A percentile compares a stretch with the other conserved stretches of the same genome.
phyloP scores from a whole-genome alignment of 2,888 invertebrate genomes.

The Bembecia ichneumoniformis region DNA sequence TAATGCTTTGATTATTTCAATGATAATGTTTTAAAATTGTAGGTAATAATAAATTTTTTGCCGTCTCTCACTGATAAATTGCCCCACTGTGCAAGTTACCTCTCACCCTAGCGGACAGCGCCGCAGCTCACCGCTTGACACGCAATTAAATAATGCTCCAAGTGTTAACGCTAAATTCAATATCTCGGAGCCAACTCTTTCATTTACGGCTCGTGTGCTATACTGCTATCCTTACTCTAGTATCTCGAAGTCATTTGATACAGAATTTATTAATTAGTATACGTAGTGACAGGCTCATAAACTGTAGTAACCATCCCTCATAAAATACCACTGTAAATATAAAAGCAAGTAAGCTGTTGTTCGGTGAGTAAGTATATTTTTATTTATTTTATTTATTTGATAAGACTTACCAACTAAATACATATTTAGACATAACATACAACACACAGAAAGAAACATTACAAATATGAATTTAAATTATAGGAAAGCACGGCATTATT shows the following conservation, averaged over 20 bases:
- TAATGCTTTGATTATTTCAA: background rate
- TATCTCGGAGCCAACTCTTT: conserved; percentile 50
- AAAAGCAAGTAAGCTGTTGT: no score
- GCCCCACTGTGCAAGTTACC: conserved; percentile 14
- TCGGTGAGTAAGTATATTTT: no score
- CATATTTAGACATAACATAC: no score
- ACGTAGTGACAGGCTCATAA: no score
- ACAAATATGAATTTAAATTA: no score
- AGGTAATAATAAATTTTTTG: background rate
- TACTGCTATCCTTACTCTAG: conserved; percentile 27
- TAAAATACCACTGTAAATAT: no score
- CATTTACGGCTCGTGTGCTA: conserved; percentile 44
- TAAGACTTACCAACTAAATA: no score
- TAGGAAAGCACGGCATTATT: no score
- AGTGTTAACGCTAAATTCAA: conserved; percentile 68
- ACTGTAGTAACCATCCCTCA: no score
- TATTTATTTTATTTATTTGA: no score
- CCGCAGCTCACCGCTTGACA: conserved; percentile 49
- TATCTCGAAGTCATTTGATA: background rate
- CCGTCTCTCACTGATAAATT: background rate
- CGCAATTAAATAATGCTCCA: conserved; percentile 67
- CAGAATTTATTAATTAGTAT: no score
- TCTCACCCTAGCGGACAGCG: conserved; percentile 23
- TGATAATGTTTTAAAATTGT: background rate
- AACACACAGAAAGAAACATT: no score